These are phyloP conservation scores for Coelogynopora nodosa DNA, from an alignment of 2,888 invertebrate species.

Conservation along the genomic window DNA sequence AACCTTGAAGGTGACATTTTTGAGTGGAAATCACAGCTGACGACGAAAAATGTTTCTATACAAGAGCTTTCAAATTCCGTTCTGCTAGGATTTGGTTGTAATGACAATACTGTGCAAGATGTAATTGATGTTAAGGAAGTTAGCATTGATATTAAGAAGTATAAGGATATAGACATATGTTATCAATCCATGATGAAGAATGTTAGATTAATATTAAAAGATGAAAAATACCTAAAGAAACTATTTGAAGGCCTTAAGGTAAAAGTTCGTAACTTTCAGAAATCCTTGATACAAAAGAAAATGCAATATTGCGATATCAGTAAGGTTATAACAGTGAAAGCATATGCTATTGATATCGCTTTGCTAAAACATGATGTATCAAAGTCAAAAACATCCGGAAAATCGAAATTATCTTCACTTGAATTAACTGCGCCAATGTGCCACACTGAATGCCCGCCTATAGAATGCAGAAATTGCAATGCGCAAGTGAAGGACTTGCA, in stretches of 20 bases:
- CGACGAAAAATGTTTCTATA: neutral
- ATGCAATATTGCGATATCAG: neutral
- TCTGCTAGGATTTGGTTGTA: neutral
- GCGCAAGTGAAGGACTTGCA: too few relatives aligned
- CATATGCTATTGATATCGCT: neutral
- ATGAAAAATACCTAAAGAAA: neutral
- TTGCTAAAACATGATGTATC: neutral
- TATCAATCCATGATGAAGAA: neutral
- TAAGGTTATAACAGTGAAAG: neutral
- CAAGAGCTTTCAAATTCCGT: neutral
- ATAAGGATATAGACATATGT: neutral
- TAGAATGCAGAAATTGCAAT: neutral
- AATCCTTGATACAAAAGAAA: neutral
- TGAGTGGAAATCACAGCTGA: neutral
- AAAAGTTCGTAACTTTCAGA: neutral
- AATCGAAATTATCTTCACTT: neutral
- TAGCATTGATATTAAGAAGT: neutral
- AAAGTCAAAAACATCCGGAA: neutral
- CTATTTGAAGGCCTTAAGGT: neutral
- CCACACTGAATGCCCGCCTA: neutral
- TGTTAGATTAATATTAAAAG: neutral
- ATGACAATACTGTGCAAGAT: neutral
- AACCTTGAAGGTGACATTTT: neutral
- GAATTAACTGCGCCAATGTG: neutral
- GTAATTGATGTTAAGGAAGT: neutral